A percentile compares a stretch with the other conserved stretches of the same genome.
Evolutionary conservation across 2,888 invertebrate genomes (phyloP).

Genomic region (Cantharis rustica): DNA sequence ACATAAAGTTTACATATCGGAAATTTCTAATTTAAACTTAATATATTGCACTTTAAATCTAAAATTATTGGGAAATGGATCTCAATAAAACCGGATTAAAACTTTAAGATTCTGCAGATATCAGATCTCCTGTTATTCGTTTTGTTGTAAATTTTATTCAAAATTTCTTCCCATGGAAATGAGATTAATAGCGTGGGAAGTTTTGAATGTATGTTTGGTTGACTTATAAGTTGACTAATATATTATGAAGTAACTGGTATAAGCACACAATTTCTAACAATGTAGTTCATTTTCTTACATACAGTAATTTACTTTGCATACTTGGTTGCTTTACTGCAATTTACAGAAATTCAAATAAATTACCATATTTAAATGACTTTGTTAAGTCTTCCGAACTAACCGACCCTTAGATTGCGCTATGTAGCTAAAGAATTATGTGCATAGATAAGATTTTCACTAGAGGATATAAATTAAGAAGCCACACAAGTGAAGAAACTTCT

Average conservation of each 20-base stretch:
- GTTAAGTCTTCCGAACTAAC: background rate
- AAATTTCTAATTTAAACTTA: background rate
- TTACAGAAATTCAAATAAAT: background rate
- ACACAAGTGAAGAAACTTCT: background rate
- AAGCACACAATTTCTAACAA: background rate
- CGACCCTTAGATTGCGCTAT: background rate
- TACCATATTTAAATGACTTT: background rate
- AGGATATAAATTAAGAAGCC: background rate
- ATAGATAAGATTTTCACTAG: background rate
- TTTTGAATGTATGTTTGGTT: background rate
- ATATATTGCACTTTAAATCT: background rate
- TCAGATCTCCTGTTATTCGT: conserved; percentile 1
- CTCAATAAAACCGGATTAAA: background rate
- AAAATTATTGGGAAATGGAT: background rate
- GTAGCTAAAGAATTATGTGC: background rate
- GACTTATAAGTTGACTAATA: background rate
- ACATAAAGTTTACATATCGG: background rate
- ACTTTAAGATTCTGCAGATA: background rate
- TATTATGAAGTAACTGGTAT: background rate
- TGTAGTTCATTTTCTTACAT: background rate
- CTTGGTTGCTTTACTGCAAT: background rate
- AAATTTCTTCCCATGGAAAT: conserved; percentile 16
- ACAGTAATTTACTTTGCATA: background rate
- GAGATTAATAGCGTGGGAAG: conserved; percentile 17
- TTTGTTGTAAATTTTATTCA: conserved; percentile 10